Base-by-base conservation (phyloP, 2,888 invertebrate species). In the Morpho achilles region DNA sequence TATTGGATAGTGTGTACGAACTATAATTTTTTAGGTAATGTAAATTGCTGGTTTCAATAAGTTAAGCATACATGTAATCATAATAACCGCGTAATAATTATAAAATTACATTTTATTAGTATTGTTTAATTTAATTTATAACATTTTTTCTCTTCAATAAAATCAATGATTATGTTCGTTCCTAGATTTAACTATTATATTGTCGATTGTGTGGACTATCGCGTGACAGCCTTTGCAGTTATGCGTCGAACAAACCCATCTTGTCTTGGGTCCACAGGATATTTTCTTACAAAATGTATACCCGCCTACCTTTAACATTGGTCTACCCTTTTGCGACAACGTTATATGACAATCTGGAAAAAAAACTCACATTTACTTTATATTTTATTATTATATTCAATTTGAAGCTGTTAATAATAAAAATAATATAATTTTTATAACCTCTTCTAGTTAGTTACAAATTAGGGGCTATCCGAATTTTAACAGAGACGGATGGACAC, bases 241-340 rank as follows among this genome's bases (percentile, higher is more conserved):
- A 52, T 75, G 75, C 0, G 75, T 74, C 1, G 78, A 77, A 52
- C 77, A 77, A 0, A 67, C 65, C 79, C 77, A 79, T n/a, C 69
- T 58, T 0, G 62, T 67, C 54, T 65, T 73, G 0, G 7, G 3
- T 0, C 66, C 60, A 0, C 32, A 50, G 6, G 22, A 51, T 6
- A 10, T 50, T n/a, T 64, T 60, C 0, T 62, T 58, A 42, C 70
- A 72, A 58, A 72, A 80, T 0, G 70, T 74, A 50, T 70, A 75
- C 0, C 65, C 58, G 1, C 65, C 67, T 1, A 68, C 39, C 39
- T 63, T 56, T 3, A 75, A 55, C 59, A 72, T 57, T 0, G 64
- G 62, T 4, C 67, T 69, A 1, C 75, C 74, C 45, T 57, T 51
- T 41, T 61, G 50, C 7, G 69, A 69, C 44, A 32, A 47, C 43